Conservation (phyloP, 2,113 vertebrate species). For the Petromus typicus region DNA sequence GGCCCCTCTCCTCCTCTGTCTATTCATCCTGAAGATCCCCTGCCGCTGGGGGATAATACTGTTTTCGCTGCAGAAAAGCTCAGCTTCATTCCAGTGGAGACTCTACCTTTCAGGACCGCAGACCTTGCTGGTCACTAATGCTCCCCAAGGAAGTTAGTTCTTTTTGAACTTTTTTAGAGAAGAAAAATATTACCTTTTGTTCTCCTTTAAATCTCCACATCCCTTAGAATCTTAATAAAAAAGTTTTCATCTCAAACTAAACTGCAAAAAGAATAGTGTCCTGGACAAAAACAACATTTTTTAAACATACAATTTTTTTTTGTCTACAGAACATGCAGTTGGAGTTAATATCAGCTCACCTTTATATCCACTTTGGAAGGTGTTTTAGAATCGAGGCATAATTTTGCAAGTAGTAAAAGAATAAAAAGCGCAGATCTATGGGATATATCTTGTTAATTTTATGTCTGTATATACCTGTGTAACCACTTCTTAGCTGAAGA, state of each 20-base stretch:
- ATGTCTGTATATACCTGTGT: background rate
- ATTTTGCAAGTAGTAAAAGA: background rate
- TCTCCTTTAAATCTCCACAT: background rate
- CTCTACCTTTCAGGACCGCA: background rate
- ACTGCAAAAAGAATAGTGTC: constrained; percentile 16
- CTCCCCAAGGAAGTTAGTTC: background rate
- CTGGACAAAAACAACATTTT: constrained; percentile 9
- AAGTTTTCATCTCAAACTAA: constrained; percentile 1
- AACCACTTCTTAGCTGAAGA: background rate
- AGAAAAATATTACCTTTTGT: constrained; percentile 4
- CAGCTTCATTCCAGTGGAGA: background rate
- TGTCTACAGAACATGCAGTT: background rate
- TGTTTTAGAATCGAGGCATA: background rate
- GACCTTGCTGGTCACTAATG: accelerated
- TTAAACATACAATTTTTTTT: background rate
- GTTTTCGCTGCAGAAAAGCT: constrained; percentile 29
- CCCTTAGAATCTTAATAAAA: background rate
- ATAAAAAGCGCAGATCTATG: background rate
- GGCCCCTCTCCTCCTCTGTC: background rate
- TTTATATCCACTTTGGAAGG: background rate
- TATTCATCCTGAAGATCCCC: constrained; percentile 22
- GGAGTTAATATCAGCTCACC: background rate
- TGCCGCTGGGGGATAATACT: background rate
- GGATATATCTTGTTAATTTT: background rate
- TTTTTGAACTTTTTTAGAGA: background rate